Base-by-base conservation (phyloP, 92 coral and sea anemone genomes). In the Zoanthus gigantus region DNA sequence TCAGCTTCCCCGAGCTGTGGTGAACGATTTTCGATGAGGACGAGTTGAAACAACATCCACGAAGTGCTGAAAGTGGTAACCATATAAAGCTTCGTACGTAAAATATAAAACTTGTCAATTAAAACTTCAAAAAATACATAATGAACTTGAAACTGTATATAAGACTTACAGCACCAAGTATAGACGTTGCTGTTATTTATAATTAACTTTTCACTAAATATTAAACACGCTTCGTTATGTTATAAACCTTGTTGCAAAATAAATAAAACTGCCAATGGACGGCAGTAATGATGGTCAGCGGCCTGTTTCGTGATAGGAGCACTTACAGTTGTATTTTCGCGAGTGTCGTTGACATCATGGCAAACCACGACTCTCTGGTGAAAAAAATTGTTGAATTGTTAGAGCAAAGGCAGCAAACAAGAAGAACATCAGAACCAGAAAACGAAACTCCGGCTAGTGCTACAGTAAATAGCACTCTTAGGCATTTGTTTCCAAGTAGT, bases 281-380 rank as follows among this genome's bases (percentile, higher is more conserved):
- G 34, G 74, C 74, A 69, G 74, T 69, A 69, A 28, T 3, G 42
- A 69, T 18, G 74, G 74, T 69, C 46, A 69, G 74, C 42, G 74
- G 74, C 7, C 73, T 67, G 69, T 61, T 67, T 67, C 31, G 73
- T 67, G 42, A 69, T 7, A 58, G 4, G 66, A 58, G 66, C 28
- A 58, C 17, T 4, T 50, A 50, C 56, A 58, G 5, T 58, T 6
- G 23, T 12, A 6, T 58, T 58, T 58, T 58, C 23, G 23, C 66
- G 18, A 2, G 60, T 54, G 60, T 9, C 23, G n/a, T 58, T 58
- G 66, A 58, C 66, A 14, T 58, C 0, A 58, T 58, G 29, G 23
- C 29, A 58, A 57, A 58, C 66, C 66, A 58, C 66, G 23, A 58
- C 6, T 58, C 66, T 58, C 66, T 58, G 66, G 66, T 58, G 23